Conservation (phyloP, 2,113 vertebrate species). For the Carassius auratus region DNA sequence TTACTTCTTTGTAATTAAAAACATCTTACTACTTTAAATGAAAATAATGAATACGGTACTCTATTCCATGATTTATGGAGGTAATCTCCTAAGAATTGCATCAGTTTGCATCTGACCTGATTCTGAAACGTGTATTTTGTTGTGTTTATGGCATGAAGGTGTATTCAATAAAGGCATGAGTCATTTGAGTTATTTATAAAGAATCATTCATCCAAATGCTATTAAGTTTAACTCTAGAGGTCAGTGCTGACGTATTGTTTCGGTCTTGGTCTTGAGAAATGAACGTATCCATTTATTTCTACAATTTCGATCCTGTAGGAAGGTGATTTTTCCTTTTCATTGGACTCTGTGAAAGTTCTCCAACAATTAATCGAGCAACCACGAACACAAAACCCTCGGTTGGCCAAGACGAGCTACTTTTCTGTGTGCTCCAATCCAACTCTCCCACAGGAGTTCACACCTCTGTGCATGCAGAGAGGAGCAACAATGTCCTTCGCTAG, state of each 20-base stretch:
- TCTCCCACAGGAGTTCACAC: conserved; percentile 78
- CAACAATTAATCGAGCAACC: conserved; percentile 54
- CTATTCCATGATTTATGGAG: neutral
- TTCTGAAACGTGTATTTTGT: neutral
- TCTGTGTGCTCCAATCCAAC: conserved; percentile 67
- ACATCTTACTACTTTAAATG: neutral
- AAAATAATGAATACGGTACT: neutral
- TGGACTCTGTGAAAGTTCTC: conserved; percentile 81
- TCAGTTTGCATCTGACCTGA: neutral
- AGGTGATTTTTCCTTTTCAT: conserved; percentile 75
- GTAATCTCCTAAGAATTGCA: neutral
- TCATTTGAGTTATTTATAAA: neutral
- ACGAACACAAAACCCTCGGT: conserved; percentile 47
- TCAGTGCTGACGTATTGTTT: neutral
- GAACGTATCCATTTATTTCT: neutral
- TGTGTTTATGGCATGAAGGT: neutral
- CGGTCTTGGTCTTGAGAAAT: neutral
- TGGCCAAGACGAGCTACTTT: neutral
- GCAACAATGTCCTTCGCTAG: conserved; percentile 67
- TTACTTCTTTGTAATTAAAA: conserved; percentile 9
- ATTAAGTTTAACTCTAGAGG: neutral
- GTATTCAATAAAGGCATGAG: neutral
- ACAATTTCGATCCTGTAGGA: conserved; percentile 70
- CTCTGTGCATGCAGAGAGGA: conserved; percentile 71
- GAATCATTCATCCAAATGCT: neutral